A percentile compares a stretch with the other conserved stretches of the same genome.
Conservation (phyloP, 2,888 invertebrate species). For the Tridacna crocea region DNA sequence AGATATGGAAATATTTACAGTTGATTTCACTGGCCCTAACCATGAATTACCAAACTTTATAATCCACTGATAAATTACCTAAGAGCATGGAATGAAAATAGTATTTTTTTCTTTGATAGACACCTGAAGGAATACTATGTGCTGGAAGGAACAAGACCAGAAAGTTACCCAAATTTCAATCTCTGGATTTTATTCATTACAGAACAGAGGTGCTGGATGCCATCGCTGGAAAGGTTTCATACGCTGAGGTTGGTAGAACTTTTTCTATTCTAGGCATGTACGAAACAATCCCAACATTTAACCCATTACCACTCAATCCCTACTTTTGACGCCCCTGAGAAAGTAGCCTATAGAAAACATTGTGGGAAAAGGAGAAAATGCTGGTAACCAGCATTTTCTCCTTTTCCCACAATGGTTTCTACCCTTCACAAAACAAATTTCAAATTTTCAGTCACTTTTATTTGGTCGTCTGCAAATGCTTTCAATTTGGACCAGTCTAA, state of each 20-base stretch:
- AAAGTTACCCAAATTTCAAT: slow-evolving; percentile 47
- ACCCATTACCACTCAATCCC: no score
- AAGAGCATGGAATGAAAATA: no score
- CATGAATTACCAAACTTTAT: no score
- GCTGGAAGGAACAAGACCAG: slow-evolving; percentile 47
- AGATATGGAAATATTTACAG: no score
- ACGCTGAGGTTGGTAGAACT: slow-evolving; percentile 32
- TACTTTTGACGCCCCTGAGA: no score
- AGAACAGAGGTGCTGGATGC: slow-evolving; percentile 6
- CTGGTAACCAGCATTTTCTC: neutral
- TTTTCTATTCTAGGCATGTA: no score
- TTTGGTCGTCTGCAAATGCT: no score
- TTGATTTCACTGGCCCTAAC: no score
- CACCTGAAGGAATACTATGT: slow-evolving; percentile 63
- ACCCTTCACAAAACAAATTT: neutral
- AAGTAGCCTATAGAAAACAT: slow-evolving; percentile 10
- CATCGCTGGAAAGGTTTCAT: neutral
- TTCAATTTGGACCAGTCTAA: neutral
- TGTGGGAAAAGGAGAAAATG: slow-evolving; percentile 6
- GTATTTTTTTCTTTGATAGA: slow-evolving; percentile 45
- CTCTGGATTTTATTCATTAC: slow-evolving; percentile 14
- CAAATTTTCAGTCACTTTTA: no score
- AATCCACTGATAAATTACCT: no score
- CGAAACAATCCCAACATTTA: no score
- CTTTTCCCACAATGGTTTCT: neutral